Conservation (phyloP, 2,113 vertebrate species). For the Muntiacus reevesi region DNA sequence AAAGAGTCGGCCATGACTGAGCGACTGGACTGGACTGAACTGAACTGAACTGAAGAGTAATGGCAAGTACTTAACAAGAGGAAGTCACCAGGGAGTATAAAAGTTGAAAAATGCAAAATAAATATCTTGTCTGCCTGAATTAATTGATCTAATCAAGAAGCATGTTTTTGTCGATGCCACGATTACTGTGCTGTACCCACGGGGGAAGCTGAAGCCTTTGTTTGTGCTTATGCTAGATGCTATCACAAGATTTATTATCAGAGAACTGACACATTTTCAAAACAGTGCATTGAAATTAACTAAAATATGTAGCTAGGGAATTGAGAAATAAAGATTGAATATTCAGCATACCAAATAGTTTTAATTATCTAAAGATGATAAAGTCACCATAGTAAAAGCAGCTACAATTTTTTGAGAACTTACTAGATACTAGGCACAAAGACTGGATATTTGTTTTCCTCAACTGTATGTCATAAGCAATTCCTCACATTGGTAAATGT, state of each 20-base stretch:
- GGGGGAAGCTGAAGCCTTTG: not conserved
- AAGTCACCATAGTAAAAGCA: not conserved
- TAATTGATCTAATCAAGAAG: constrained; percentile 63
- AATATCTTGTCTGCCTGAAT: constrained; percentile 54
- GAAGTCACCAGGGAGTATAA: constrained; percentile 46
- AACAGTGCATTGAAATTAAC: constrained; percentile 54
- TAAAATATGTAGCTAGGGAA: constrained; percentile 27
- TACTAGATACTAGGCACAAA: not conserved
- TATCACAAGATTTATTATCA: constrained; percentile 44
- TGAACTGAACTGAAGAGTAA: not conserved
- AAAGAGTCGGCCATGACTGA: not conserved
- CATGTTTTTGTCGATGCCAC: constrained; percentile 21
- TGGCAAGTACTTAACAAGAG: constrained; percentile 44
- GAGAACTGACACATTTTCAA: constrained; percentile 55
- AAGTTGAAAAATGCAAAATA: constrained; percentile 63
- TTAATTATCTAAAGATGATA: not conserved
- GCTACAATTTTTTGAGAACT: not conserved
- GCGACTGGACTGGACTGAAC: no score
- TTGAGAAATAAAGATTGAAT: constrained; percentile 39
- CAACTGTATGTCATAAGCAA: not conserved
- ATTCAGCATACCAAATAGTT: constrained; percentile 28
- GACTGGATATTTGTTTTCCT: not conserved
- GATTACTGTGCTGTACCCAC: not conserved
- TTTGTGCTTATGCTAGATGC: constrained; percentile 44
- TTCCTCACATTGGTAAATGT: not conserved